Evolutionary conservation across 2,888 invertebrate genomes (phyloP).

Genomic region (Drosophila monieri): DNA sequence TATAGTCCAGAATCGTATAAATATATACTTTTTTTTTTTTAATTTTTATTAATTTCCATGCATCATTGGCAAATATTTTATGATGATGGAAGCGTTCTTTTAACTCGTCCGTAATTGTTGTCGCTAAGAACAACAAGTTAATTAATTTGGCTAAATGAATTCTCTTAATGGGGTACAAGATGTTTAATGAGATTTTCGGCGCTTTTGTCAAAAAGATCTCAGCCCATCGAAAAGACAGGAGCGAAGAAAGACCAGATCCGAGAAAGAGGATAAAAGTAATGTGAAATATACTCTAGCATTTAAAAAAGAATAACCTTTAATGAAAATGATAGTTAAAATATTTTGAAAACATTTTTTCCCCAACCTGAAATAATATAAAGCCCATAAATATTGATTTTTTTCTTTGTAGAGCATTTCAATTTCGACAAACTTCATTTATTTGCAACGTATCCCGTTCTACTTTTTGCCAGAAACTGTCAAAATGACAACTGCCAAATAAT

Average conservation of each 20-base stretch:
- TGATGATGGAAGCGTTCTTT: slow-evolving; percentile 78
- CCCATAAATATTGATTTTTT: not conserved
- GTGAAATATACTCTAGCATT: slow-evolving; percentile 3
- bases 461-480: slow-evolving; percentile 62
- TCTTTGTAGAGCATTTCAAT: slow-evolving; percentile 2
- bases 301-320: too few relatives aligned
- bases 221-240: slow-evolving; percentile 1
- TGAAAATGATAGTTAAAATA: too few relatives aligned
- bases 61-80: slow-evolving; percentile 75
- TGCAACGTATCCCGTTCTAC: slow-evolving; percentile 20
- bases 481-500: slow-evolving; percentile 75
- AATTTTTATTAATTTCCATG: slow-evolving; percentile 77
- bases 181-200: slow-evolving; percentile 74
- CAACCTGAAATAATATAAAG: not conserved
- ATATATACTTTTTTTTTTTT: slow-evolving; percentile 28
- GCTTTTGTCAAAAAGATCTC: slow-evolving; percentile 60
- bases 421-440: slow-evolving; percentile 4
- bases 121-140: slow-evolving; percentile 78
- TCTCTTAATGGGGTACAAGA: slow-evolving; percentile 76
- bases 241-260: not conserved
- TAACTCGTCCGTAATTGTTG: slow-evolving; percentile 74
- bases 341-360: too few relatives aligned
- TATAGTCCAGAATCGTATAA: slow-evolving; percentile 14
- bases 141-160: slow-evolving; percentile 77
- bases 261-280: not conserved